Evolutionary conservation across 1,140 invertebrate genomes (phyloP), one percentile per base, ranked within the genome.

Genomic region (Drosophila lowei): DNA sequence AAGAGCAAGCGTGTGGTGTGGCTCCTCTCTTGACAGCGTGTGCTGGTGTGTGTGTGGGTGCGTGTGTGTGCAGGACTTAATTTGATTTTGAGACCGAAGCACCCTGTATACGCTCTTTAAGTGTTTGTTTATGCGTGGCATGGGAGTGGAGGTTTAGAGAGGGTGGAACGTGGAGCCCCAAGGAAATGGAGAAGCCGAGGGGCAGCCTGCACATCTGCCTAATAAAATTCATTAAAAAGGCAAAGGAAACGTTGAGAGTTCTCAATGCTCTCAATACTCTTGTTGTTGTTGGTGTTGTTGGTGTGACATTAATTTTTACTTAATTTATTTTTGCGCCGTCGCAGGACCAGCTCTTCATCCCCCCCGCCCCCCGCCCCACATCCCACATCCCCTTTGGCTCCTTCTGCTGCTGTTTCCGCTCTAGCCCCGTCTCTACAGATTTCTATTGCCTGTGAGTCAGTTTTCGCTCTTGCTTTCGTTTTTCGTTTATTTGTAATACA

Each of bases 291-390:
- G 47, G 49, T 68, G 38, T 52, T 66, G 62, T 53, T 73, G 68
- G 66, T 60, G 77, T 74, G 84, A 77, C 84, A 88, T 88, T 88
- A 89, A 88, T 88, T 89, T 88, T 79, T 88, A 88, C 75, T 89
- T 88, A 88, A 89, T 88, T 88, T 89, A 89, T 89, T 88, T 88
- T 89, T 89, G 81, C 81, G 83, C 81, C 80, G 81, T 77, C 83
- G 81, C 80, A 73, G 57, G 67, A 62, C 59, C 70, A 73, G 78
- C 63, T 80, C 85, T 48, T 15, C 28, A 56, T 41, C 72, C 61
- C 62, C 59, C 46, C 8, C 28, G 50, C 21, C 21, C 23, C 23
- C 23, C 5, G 4, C 23, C 23, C 38, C 15, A 13, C 25, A 15
- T 18, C 7, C 34, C 28, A 30, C 41, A 25, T 34, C 48, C 71